A percentile compares a stretch with the other conserved stretches of the same genome.
phyloP scores from a whole-genome alignment of 2,113 vertebrate genomes.

The Myanophis thanlyinensis region DNA sequence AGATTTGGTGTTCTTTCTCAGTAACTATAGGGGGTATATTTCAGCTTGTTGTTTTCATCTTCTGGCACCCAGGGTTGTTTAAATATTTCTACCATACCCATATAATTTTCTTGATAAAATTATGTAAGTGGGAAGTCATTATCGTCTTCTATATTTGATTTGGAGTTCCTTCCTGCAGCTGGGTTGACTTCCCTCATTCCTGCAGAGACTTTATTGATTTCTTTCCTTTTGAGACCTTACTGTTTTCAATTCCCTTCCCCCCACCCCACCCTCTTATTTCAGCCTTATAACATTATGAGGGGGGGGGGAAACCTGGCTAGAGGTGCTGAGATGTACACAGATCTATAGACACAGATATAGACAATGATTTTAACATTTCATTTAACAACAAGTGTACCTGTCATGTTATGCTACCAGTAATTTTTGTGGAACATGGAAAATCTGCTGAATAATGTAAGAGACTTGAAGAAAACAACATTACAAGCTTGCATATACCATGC shows the following conservation, averaged over 20 bases:
- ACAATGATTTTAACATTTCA: accelerated
- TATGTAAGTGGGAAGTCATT: not conserved
- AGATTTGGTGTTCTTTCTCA: not conserved
- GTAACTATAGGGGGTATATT: not conserved
- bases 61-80: not conserved
- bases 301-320: not conserved
- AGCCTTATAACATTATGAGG: not conserved
- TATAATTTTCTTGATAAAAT: not conserved
- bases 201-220: not conserved
- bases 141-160: not conserved
- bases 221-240: not conserved
- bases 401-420: constrained; percentile 60
- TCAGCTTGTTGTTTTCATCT: not conserved
- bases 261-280: not conserved
- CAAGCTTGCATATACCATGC: constrained; percentile 25
- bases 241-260: not conserved
- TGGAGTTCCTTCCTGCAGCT: not conserved
- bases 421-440: constrained; percentile 61
- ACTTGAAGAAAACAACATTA: constrained; percentile 60
- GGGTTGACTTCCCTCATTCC: not conserved
- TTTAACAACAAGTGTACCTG: constrained; percentile 55
- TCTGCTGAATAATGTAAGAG: constrained; percentile 69
- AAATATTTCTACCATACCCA: not conserved
- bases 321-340: not conserved
- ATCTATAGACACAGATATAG: not conserved